phyloP scores from a whole-genome alignment of 2,113 vertebrate species.

The Macroglossus sobrinus region DNA sequence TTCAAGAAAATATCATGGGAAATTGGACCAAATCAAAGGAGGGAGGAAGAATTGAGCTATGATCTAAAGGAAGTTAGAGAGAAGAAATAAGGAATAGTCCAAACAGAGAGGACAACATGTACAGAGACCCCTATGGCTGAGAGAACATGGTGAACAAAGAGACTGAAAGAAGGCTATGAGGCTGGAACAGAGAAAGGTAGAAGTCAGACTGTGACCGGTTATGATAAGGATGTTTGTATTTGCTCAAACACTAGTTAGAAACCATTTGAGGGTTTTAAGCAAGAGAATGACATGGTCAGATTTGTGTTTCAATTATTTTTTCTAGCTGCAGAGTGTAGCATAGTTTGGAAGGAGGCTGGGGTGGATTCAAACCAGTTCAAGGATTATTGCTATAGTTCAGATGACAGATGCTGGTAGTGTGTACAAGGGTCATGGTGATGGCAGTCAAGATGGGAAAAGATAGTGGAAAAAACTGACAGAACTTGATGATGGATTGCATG shows the following conservation, averaged over 20 bases:
- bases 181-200: neutral
- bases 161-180: neutral
- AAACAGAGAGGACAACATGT: neutral
- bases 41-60: neutral
- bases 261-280: neutral
- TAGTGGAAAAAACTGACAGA: neutral
- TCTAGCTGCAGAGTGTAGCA: neutral
- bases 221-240: neutral
- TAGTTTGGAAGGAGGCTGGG: neutral
- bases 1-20: constrained; percentile 11
- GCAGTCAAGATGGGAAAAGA: neutral
- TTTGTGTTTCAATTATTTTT: neutral
- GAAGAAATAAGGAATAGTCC: neutral
- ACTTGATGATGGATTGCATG: neutral
- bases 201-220: neutral
- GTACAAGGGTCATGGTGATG: neutral
- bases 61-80: neutral
- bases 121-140: neutral
- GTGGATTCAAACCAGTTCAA: neutral
- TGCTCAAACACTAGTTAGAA: neutral
- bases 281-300: neutral
- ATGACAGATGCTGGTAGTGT: neutral
- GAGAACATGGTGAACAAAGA: neutral
- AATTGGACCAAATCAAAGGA: neutral
- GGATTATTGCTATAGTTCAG: neutral